phyloP scores from a whole-genome alignment of 1,140 invertebrate genomes.

The Lethrus apterus region DNA sequence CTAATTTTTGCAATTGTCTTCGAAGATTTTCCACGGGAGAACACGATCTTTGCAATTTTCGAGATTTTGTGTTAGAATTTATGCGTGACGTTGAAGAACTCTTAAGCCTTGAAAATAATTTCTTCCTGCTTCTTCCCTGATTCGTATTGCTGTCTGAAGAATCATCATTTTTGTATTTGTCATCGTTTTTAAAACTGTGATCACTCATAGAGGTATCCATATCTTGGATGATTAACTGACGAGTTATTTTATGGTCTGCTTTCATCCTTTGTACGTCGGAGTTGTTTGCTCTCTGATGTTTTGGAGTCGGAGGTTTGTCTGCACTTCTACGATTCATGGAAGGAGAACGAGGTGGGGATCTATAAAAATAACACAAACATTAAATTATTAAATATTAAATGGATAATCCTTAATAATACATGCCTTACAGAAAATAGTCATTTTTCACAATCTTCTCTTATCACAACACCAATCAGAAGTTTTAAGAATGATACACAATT shows the following conservation, averaged over 20 bases:
- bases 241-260: conserved; percentile 26
- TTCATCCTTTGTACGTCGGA: conserved; percentile 41
- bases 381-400: too few species aligned
- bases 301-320: conserved; percentile 31
- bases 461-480: too few species aligned
- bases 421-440: too few species aligned
- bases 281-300: conserved; percentile 26
- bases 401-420: too few species aligned
- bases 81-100: conserved; percentile 54
- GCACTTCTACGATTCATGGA: conserved; percentile 21
- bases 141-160: conserved; percentile 32
- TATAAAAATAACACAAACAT: too few species aligned
- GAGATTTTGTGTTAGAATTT: conserved; percentile 36
- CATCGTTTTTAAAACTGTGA: conserved; percentile 32
- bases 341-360: conserved; percentile 31
- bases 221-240: conserved; percentile 35
- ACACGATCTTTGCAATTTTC: conserved; percentile 45
- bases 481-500: too few species aligned
- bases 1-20: conserved; percentile 67
- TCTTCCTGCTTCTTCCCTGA: conserved; percentile 43
- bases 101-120: conserved; percentile 57
- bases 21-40: conserved; percentile 69
- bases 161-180: conserved; percentile 32
- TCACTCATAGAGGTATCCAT: conserved; percentile 38
- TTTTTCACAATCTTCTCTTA: too few species aligned